Conservation (phyloP, 2,888 invertebrate species). For the Drosophila maculinotata region DNA sequence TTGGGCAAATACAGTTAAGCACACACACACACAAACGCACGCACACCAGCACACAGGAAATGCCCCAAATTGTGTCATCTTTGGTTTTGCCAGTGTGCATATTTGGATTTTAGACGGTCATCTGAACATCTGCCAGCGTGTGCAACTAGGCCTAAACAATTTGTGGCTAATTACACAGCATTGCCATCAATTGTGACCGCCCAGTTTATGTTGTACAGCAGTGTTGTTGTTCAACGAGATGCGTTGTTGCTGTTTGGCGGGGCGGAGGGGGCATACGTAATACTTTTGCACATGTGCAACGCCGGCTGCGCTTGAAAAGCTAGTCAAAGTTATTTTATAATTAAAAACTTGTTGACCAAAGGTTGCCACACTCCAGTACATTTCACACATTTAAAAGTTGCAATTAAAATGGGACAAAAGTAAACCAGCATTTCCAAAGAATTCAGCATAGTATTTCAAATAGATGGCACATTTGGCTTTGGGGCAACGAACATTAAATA, state of each 20-base stretch:
- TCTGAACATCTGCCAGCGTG: slow-evolving; percentile 54
- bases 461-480: background rate
- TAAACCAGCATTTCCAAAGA: slow-evolving; percentile 7
- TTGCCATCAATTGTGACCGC: slow-evolving; percentile 70
- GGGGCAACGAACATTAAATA: background rate
- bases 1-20: slow-evolving; percentile 62
- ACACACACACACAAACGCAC: slow-evolving; percentile 27
- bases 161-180: slow-evolving; percentile 81
- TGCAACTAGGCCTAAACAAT: slow-evolving; percentile 80
- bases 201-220: slow-evolving; percentile 20
- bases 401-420: slow-evolving; percentile 16
- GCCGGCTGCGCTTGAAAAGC: slow-evolving; percentile 28
- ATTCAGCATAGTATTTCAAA: background rate
- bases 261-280: slow-evolving; percentile 57
- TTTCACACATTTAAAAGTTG: slow-evolving; percentile 7
- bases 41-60: slow-evolving; percentile 11
- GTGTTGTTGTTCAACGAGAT: slow-evolving; percentile 12
- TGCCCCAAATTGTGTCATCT: slow-evolving; percentile 77
- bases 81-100: slow-evolving; percentile 75
- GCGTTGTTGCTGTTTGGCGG: slow-evolving; percentile 26
- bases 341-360: slow-evolving; percentile 69
- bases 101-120: slow-evolving; percentile 67
- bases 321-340: slow-evolving; percentile 77
- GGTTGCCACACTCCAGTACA: slow-evolving; percentile 5
- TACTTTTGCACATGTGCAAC: slow-evolving; percentile 45